phyloP scores from a whole-genome alignment of 2,113 vertebrate species.

The human (Homo sapiens) region GRCh38 chr5:119197001-119197500 shows the following conservation, averaged over 20 bases:
- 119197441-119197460: conserved; percentile 22
- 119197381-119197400: too few species aligned
- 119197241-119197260: too few species aligned
- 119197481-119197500: conserved; percentile 9
- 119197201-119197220: not conserved
- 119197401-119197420: too few species aligned
- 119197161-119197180: conserved; percentile 37
- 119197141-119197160: not conserved
- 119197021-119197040: not conserved
- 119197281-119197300: too few species aligned
- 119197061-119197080: not conserved
- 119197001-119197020: not conserved
- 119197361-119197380: too few species aligned
- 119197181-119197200: not conserved
- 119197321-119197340: too few species aligned
- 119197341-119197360: too few species aligned
- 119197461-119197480: not conserved
- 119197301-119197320: too few species aligned
- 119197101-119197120: not conserved
- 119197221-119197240: too few species aligned
- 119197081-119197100: not conserved
- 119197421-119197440: too few species aligned
- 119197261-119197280: too few species aligned
- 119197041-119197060: conserved; percentile 6
- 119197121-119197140: not conserved